Evolutionary conservation across 2,797 vertebrate genomes (phyloP).

Genomic region (Pantherophis vulpinus): DNA sequence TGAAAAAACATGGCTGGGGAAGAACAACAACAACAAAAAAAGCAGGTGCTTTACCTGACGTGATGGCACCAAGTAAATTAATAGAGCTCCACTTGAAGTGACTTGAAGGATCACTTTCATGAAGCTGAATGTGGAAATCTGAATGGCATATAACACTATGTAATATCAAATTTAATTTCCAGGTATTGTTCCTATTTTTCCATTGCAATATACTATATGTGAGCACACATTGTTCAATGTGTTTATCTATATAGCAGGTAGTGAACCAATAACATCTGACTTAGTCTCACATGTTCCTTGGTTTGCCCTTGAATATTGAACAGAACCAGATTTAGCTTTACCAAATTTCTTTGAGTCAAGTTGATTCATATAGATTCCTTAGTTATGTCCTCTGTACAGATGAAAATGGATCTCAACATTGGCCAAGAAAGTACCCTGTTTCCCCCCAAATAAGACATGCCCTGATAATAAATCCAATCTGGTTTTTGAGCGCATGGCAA

Average conservation of each 20-base stretch:
- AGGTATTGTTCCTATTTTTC: neutral
- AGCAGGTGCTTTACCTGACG: neutral
- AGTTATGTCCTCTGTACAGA: neutral
- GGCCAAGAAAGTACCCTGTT: neutral
- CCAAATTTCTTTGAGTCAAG: neutral
- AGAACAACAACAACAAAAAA: neutral
- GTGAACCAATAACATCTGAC: neutral
- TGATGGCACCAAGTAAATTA: neutral
- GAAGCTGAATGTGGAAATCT: neutral
- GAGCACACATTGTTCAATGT: neutral
- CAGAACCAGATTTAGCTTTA: neutral
- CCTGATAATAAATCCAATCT: too few relatives aligned
- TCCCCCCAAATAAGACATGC: too few relatives aligned
- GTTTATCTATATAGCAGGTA: neutral
- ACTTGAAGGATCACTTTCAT: neutral
- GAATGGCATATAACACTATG: neutral
- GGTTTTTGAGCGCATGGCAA: too few relatives aligned
- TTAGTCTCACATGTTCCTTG: neutral
- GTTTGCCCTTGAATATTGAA: neutral
- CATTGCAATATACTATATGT: neutral
- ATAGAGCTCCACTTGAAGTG: neutral
- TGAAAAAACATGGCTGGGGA: too few relatives aligned
- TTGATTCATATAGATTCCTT: neutral
- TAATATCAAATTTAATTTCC: neutral
- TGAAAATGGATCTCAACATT: neutral